Evolutionary conservation across 2,113 vertebrate genomes (phyloP).

Genomic region (Chiloscyllium plagiosum): DNA sequence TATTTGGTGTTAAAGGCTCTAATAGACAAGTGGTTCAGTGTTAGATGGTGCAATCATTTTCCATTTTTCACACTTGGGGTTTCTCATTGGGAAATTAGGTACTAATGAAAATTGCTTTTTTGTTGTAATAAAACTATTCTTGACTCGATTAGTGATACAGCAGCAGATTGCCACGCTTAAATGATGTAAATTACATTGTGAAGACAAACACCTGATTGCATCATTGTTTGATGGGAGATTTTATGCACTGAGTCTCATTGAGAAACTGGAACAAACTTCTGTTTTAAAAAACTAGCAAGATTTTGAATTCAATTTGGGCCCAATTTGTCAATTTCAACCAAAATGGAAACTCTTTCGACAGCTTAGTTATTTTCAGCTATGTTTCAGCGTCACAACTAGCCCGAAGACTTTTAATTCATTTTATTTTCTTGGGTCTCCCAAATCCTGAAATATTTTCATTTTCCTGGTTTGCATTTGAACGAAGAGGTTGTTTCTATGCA

Average conservation of each 20-base stretch:
- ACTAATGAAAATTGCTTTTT: background rate
- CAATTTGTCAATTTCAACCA: background rate
- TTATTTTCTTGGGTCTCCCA: background rate
- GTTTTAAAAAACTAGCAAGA: background rate
- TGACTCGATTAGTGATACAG: background rate
- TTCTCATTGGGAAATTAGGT: background rate
- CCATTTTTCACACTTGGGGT: background rate
- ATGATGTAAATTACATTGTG: background rate
- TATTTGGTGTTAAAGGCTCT: too few species aligned
- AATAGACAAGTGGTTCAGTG: too few species aligned
- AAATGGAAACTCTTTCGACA: background rate
- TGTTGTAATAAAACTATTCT: background rate
- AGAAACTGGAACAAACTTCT: background rate
- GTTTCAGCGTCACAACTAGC: background rate
- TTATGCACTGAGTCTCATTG: background rate
- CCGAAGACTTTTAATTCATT: background rate
- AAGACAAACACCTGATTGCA: background rate
- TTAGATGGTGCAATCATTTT: background rate
- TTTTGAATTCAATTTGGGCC: background rate
- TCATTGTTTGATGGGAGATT: background rate
- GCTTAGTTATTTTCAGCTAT: background rate
- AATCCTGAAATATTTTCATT: background rate
- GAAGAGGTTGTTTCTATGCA: background rate
- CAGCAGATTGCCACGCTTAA: background rate
- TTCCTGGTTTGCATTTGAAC: background rate